Percentiles rank a stretch among this genome's conserved stretches.
phyloP scores from a whole-genome alignment of 2,888 invertebrate species.

The Drosophila robusta region DNA sequence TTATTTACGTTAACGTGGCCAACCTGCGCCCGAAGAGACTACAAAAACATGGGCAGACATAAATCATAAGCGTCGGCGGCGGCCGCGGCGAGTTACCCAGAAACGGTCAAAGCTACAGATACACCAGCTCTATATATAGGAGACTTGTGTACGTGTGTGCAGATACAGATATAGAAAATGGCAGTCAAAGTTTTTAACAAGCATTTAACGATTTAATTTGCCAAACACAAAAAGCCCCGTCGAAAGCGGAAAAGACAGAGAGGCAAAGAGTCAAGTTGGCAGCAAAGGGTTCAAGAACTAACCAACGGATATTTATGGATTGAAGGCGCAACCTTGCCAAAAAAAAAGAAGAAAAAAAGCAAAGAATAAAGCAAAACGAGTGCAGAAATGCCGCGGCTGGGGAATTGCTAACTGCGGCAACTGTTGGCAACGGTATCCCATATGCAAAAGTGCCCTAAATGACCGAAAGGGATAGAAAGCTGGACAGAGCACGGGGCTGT shows the following conservation, averaged over 20 bases:
- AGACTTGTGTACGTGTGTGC: constrained; percentile 4
- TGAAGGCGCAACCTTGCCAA: constrained; percentile 80
- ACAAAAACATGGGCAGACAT: constrained; percentile 70
- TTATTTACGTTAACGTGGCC: constrained; percentile 65
- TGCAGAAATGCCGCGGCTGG: constrained; percentile 66
- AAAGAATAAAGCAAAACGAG: constrained; percentile 10
- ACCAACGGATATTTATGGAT: constrained; percentile 76
- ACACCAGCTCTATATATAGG: constrained; percentile 12
- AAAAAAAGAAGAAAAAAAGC: constrained; percentile 24
- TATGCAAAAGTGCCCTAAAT: constrained; percentile 76
- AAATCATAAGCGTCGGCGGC: constrained; percentile 72
- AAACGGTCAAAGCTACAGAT: constrained; percentile 66
- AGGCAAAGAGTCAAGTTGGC: constrained; percentile 29
- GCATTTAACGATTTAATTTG: constrained; percentile 82
- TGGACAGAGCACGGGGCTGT: constrained; percentile 10
- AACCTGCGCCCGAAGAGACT: constrained; percentile 62
- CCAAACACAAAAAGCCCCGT: constrained; percentile 58
- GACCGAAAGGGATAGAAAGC: constrained; percentile 28
- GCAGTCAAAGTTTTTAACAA: constrained; percentile 81
- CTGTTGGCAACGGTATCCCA: constrained; percentile 63
- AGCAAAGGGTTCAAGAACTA: constrained; percentile 61
- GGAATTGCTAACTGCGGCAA: constrained; percentile 73
- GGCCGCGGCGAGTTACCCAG: constrained; percentile 68
- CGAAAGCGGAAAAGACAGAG: constrained; percentile 8
- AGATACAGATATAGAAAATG: constrained; percentile 52